phyloP scores from a whole-genome alignment of 2,113 vertebrate species.

The Lepidiolamprologus cunningtoni region DNA sequence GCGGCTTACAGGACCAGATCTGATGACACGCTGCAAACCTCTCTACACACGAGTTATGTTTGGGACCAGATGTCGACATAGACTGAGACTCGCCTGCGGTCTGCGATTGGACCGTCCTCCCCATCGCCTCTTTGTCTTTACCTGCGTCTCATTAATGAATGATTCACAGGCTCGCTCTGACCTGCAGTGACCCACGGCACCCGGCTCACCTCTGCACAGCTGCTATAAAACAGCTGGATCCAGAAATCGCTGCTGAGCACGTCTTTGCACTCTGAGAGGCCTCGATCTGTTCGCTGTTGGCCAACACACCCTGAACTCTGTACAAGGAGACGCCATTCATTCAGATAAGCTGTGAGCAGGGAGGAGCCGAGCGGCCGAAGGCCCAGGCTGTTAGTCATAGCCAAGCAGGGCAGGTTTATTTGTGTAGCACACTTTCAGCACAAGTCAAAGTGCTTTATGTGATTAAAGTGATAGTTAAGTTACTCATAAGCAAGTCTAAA shows the following conservation, averaged over 20 bases:
- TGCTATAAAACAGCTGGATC: neutral
- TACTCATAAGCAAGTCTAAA: no score
- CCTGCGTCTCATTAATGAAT: neutral
- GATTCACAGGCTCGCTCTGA: neutral
- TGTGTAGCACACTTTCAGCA: fast-evolving
- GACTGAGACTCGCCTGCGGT: neutral
- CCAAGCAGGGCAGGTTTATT: fast-evolving
- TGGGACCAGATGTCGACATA: neutral
- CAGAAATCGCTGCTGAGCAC: fast-evolving
- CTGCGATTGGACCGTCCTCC: neutral
- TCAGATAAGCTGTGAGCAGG: neutral
- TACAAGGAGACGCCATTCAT: neutral
- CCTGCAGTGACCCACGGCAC: neutral
- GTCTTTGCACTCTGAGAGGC: neutral
- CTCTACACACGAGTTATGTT: neutral
- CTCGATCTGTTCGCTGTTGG: neutral
- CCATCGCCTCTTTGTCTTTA: neutral
- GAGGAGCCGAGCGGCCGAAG: neutral
- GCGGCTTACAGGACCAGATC: neutral
- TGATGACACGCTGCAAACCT: neutral
- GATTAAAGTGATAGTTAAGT: neutral
- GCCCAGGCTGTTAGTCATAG: neutral
- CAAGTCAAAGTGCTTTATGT: neutral
- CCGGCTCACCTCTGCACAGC: neutral
- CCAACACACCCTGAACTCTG: neutral